Conservation (phyloP, 2,113 vertebrate species). For the Nematolebias whitei region DNA sequence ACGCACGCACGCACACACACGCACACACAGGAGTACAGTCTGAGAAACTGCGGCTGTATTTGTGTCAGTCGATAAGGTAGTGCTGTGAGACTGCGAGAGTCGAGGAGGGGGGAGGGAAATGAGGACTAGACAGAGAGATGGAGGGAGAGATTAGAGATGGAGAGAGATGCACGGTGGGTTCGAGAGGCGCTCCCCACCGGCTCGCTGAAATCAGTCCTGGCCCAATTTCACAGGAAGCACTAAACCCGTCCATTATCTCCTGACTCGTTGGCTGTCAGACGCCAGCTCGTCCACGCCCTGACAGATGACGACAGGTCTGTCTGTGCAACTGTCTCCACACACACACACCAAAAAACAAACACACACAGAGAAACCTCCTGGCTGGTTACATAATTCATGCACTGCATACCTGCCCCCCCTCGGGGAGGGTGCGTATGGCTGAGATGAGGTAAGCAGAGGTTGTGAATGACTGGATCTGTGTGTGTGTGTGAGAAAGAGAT, state of each 20-base stretch:
- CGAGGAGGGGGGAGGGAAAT: neutral
- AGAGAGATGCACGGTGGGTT: constrained; percentile 54
- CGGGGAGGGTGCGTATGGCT: constrained; percentile 14
- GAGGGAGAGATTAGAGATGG: constrained; percentile 44
- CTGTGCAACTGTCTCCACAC: neutral
- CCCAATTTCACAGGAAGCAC: constrained; percentile 71
- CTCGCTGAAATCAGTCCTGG: constrained; percentile 66
- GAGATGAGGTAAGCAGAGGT: constrained; percentile 37
- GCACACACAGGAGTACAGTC: constrained; percentile 6
- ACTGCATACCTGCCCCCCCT: constrained; percentile 35
- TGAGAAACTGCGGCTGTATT: constrained; percentile 41
- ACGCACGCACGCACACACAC: too few species aligned
- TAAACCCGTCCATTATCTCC: constrained; percentile 72
- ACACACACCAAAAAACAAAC: neutral
- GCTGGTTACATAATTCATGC: constrained; percentile 54
- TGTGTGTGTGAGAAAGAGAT: neutral
- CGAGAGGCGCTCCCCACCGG: constrained; percentile 54
- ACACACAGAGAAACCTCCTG: constrained; percentile 17
- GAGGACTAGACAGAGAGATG: constrained; percentile 12
- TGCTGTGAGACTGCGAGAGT: constrained; percentile 39
- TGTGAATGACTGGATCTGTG: too few species aligned
- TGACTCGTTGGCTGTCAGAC: constrained; percentile 59
- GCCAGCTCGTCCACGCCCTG: constrained; percentile 52
- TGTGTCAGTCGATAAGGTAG: constrained; percentile 66
- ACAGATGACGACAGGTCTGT: constrained; percentile 52